Percentiles rank a stretch among this genome's conserved stretches.
Evolutionary conservation across 2,888 invertebrate genomes (phyloP).

Genomic region (Coenonympha glycerion): DNA sequence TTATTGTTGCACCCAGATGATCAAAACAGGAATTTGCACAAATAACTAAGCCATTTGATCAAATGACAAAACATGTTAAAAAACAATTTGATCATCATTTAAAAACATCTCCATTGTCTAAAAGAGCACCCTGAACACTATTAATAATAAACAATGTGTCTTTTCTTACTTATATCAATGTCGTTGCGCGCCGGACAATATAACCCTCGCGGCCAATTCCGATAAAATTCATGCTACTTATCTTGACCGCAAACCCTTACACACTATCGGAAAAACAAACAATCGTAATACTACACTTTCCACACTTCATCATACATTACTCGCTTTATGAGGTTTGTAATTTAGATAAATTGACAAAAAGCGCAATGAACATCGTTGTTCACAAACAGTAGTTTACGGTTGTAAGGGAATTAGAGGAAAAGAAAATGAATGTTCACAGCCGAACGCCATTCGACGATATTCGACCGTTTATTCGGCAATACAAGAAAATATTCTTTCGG

Average conservation of each 20-base stretch:
- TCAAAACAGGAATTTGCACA: too few species aligned
- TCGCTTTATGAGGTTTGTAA: not conserved
- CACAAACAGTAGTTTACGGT: not conserved
- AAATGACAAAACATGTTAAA: too few species aligned
- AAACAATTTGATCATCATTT: too few species aligned
- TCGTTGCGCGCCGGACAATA: conserved; percentile 34
- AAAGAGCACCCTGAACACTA: too few species aligned
- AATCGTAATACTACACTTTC: not conserved
- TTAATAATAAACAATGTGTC: too few species aligned
- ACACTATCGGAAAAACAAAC: conserved; percentile 2
- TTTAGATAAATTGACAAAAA: not conserved
- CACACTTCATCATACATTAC: conserved; percentile 1
- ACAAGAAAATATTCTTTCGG: conserved; percentile 41
- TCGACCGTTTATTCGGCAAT: conserved; percentile 51
- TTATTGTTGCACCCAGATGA: too few species aligned
- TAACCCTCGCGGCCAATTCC: conserved; percentile 39
- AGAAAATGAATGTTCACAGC: conserved; percentile 37
- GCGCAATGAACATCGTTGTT: not conserved
- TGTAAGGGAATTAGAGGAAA: too few species aligned
- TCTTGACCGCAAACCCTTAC: conserved; percentile 34
- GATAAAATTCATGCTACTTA: conserved; percentile 42
- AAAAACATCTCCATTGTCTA: too few species aligned
- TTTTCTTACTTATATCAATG: not conserved
- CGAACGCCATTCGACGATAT: conserved; percentile 39
- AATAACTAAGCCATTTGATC: too few species aligned